Base-by-base conservation (phyloP, 2,113 vertebrate genomes). In the Calyptommatus sinebrachiatus region DNA sequence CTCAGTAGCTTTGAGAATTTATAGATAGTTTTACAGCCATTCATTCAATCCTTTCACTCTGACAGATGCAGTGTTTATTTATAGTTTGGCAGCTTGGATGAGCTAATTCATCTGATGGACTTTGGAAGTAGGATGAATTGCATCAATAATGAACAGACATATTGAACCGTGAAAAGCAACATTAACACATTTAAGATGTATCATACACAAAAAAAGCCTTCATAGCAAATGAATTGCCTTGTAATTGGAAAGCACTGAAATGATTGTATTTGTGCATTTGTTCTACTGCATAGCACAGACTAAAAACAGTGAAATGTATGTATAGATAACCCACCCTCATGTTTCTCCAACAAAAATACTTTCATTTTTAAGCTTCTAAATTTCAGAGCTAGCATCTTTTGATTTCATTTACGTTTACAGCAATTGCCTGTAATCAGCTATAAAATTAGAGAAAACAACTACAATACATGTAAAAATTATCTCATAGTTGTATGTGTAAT, bases 51-150 rank as follows among this genome's bases (percentile, higher is more conserved):
- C 62, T 81, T 68, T 78, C 60, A 78, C 61, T 84, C 53, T 76
- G 86, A 71, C 89, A 92, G 88, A 88, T 89, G 85, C 8, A 87
- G 77, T 82, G 69, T 71, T 83, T 89, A 85, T 91, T 90, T 90
- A 82, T 90, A 89, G 88, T 14, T 79, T 60, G 71, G 21, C 71
- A 57, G 50, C 81, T 68, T 83, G 87, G 84, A 89, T 71, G 66
- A 86, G 81, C 83, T 84, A 84, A 90, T 89, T 87, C 66, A 83
- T 88, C 86, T 87, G 80, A 82, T 53, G 71, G 77, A 89, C 66
- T 66, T 68, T 79, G 82, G 72, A 89, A 73, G 65, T 77, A 79
- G 81, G 24, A 65, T 9, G 67, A 84, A 60, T 53, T 71, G 61
- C 7, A 71, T 74, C 66, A 80, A 69, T 71, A 71, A 75, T 28